These are phyloP conservation scores for Pseudopipra pipra DNA, from an alignment of 2,113 vertebrate genomes.

Conservation along the genomic window DNA sequence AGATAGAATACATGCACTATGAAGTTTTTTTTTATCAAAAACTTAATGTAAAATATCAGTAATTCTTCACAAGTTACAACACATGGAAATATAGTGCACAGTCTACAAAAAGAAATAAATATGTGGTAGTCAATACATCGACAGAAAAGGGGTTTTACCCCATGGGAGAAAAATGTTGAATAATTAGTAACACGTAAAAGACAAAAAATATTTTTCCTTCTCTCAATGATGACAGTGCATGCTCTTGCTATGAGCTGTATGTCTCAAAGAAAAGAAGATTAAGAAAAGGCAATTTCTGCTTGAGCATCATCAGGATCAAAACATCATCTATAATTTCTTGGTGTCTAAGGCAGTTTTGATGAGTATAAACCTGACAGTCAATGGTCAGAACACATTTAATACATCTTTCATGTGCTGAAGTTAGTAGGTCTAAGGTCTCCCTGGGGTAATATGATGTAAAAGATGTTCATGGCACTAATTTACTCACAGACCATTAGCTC, in stretches of 20 bases:
- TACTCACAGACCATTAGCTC: constrained; percentile 56
- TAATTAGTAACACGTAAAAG: neutral
- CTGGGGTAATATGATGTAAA: constrained; percentile 44
- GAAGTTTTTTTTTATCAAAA: constrained; percentile 4
- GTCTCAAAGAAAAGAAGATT: neutral
- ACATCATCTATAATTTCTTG: neutral
- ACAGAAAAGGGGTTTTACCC: neutral
- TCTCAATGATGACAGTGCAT: neutral
- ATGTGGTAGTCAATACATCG: neutral
- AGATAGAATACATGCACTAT: neutral
- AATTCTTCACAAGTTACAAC: neutral
- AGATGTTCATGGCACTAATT: constrained; percentile 41
- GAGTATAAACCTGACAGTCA: constrained; percentile 33
- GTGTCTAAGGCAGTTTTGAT: constrained; percentile 19
- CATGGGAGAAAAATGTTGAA: neutral
- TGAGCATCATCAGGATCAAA: neutral
- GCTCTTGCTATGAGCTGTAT: neutral
- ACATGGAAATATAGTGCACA: neutral
- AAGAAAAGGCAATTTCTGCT: neutral
- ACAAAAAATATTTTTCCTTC: neutral
- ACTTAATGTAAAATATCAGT: neutral
- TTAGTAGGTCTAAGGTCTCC: constrained; percentile 27
- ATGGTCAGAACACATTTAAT: constrained; percentile 46
- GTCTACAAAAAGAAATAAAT: neutral
- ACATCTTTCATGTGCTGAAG: constrained; percentile 24